Base-by-base conservation (phyloP, 1,140 invertebrate species). In the Drosophila melanica region DNA sequence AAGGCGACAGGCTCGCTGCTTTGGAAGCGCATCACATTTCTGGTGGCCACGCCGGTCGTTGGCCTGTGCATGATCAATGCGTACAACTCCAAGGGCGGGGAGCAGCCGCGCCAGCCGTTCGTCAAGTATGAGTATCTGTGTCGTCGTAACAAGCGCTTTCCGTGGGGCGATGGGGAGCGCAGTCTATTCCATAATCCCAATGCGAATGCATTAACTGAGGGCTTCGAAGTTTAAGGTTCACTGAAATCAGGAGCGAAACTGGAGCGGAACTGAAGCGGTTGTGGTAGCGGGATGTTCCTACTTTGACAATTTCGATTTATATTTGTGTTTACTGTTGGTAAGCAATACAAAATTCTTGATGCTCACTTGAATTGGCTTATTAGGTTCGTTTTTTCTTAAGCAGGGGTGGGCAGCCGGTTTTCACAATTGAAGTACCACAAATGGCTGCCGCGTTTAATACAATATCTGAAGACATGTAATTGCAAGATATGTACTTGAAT, bases 111-210 rank as follows among this genome's bases (percentile, higher is more conserved):
- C 8, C 92, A 93, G 35, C 91, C 92, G 45, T 97, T 96, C 82
- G 90, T 95, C 18, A 92, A 94, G 44, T 96, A 96, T 77, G 95
- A 96, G 3, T 94, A 96, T 92, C 70, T 97, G 90, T 91, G 95
- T n/a, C 92, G 96, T 12, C 93, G 96, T 42, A 94, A 93, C 42
- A 95, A 95, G 92, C 92, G 93, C 20, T 98, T 97, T 92, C 97
- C 97, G 48, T 98, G 97, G 97, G 96, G 97, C 76, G 96, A 98
- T 93, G 97, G 97, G 44, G 94, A 96, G 76, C 94, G 95, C 42
- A 93, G 93, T 11, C 92, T 98, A 6, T 97, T 98, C 93, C 89
- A 91, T 35, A 98, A 98, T 92, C 93, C 95, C 42, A 93, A 95
- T 68, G 90, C 93, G 23, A 98, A 98, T 89, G 92, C 97, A 51